Evolutionary conservation across 1,140 invertebrate species (phyloP).

Genomic region (Drosophila teissieri): DNA sequence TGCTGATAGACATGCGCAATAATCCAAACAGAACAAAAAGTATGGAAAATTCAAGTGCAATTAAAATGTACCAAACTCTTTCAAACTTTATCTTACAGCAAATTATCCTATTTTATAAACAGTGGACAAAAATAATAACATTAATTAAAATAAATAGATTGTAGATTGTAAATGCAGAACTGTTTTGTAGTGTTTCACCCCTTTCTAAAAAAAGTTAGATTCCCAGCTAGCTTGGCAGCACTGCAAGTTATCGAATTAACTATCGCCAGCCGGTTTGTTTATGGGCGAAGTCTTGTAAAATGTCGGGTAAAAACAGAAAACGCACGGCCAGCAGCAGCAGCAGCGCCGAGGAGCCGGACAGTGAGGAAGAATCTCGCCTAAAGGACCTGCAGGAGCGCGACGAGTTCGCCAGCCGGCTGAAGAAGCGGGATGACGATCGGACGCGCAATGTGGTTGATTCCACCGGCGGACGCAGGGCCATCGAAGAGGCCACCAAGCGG

Average conservation of each 20-base stretch:
- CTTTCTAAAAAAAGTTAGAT: background rate
- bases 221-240: background rate
- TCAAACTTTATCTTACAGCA: background rate
- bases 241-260: background rate
- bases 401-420: constrained; percentile 95
- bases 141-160: background rate
- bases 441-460: constrained; percentile 92
- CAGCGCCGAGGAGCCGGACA: constrained; percentile 86
- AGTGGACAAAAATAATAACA: background rate
- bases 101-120: background rate
- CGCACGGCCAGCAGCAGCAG: constrained; percentile 53
- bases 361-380: constrained; percentile 88
- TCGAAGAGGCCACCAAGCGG: constrained; percentile 96
- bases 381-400: constrained; percentile 96
- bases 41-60: background rate
- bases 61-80: too few relatives aligned
- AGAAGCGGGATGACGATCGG: constrained; percentile 95
- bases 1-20: background rate
- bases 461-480: constrained; percentile 90
- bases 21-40: background rate
- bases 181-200: background rate
- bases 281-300: constrained; percentile 22
- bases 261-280: constrained; percentile 32
- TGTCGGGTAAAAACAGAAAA: constrained; percentile 57
- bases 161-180: background rate